Conservation (phyloP, 2,113 vertebrate genomes). For the Anseranas semipalmata region DNA sequence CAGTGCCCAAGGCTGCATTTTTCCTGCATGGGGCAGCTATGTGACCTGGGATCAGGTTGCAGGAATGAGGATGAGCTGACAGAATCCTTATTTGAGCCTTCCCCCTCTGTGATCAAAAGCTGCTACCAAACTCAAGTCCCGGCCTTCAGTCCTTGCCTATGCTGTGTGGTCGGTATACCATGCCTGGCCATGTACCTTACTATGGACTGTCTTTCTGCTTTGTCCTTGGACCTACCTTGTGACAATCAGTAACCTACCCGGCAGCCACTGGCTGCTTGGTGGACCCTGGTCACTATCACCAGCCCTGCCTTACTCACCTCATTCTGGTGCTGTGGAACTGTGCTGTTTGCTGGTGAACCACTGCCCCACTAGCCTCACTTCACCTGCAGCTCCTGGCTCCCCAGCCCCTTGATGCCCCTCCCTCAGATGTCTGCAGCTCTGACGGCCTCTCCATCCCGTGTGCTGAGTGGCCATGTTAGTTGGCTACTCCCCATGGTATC, state of each 20-base stretch:
- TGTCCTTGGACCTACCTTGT: background rate
- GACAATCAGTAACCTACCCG: no score
- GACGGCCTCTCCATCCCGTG: no score
- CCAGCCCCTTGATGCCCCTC: no score
- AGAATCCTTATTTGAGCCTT: background rate
- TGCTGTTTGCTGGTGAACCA: background rate
- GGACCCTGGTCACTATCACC: background rate
- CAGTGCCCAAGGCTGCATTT: background rate
- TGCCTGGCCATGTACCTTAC: background rate
- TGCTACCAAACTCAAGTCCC: background rate
- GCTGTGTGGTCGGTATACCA: no score
- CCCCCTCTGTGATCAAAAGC: background rate
- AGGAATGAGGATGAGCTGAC: background rate
- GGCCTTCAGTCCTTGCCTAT: accelerated
- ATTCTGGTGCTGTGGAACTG: background rate
- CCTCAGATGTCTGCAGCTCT: no score
- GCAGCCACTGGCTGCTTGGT: background rate
- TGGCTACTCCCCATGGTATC: no score
- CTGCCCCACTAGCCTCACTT: no score
- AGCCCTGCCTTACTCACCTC: no score
- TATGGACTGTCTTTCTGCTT: background rate
- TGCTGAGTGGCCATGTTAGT: no score
- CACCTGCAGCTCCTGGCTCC: no score
- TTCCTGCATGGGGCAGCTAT: accelerated
- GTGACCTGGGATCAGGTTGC: background rate